Evolutionary conservation across 2,888 invertebrate genomes (phyloP), one percentile per base, ranked within the genome.

Genomic region (Caenorhabditis parvicauda): DNA sequence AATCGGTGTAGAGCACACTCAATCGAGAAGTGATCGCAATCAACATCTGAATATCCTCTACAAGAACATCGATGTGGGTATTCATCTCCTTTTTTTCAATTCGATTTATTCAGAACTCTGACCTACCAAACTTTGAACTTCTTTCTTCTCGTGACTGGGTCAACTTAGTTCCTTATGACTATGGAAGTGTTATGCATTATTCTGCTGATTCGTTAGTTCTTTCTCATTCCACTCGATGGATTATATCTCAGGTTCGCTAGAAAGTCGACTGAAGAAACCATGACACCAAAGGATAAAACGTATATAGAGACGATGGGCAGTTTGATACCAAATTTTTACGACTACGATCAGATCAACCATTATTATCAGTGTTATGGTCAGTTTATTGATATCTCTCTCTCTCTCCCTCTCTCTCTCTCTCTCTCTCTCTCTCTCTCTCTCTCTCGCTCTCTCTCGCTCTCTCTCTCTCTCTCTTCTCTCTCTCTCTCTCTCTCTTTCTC

Each of bases 141-240:
- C 48, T 63, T 5, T 59, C 63, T 14, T 43, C 63, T 37, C 51
- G 58, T 29, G 49, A 57, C 3, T 63, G 63, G 63, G 52, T 56
- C 5, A 63, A 63, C 27, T 37, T 63, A 17, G 63, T 63, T 2
- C 63, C 63, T 0, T 63, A 63, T 37, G 63, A 63, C 38, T 63
- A 63, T 43, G 63, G 63, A 38, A 63, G 63, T 45, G 63, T 63
- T 19, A 63, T 63, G 63, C 63, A 63, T 39, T 63, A 63, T 32
- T 55, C 58, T 3, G 63, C 63, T n/a, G 58, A 63, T 27, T 63
- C 63, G 61, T 60, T 21, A 52, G 48, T 14, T 17, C 17, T 21
- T 37, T 46, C 32, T n/a, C n/a, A n/a, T n/a, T n/a, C n/a, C n/a
- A n/a, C n/a, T n/a, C n/a, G n/a, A n/a, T n/a, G n/a, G n/a, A n/a